Evolutionary conservation across 2,113 vertebrate species (phyloP).

Genomic region (Coryphaenoides rupestris): DNA sequence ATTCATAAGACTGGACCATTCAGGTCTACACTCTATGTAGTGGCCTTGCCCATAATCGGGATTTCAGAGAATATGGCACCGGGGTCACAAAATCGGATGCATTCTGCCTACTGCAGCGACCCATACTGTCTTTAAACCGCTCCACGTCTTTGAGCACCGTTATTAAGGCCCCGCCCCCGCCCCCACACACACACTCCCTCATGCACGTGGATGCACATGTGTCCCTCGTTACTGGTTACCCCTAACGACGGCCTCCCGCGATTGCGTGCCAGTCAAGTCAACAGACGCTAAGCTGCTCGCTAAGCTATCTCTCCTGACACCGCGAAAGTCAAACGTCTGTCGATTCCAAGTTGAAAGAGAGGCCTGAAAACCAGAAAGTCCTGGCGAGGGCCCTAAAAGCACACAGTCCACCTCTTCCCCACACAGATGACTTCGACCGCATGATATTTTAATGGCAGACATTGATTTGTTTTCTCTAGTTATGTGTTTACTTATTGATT

Average conservation of each 20-base stretch:
- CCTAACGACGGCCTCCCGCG: slow-evolving; percentile 22
- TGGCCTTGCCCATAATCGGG: too few relatives aligned
- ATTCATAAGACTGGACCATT: too few relatives aligned
- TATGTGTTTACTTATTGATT: too few relatives aligned
- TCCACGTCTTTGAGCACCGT: too few relatives aligned
- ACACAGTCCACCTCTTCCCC: too few relatives aligned
- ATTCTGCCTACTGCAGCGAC: neutral
- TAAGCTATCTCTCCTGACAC: slow-evolving; percentile 44
- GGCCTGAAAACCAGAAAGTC: slow-evolving; percentile 34
- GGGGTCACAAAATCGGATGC: neutral
- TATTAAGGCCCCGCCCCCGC: too few relatives aligned
- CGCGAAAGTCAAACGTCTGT: slow-evolving; percentile 49
- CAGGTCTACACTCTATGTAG: too few relatives aligned
- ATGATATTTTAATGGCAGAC: slow-evolving; percentile 10
- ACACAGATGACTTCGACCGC: neutral
- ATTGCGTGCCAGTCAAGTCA: slow-evolving; percentile 55
- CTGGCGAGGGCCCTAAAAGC: slow-evolving; percentile 35
- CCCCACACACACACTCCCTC: too few relatives aligned
- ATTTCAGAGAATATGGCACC: neutral
- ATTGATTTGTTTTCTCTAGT: neutral
- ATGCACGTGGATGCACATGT: slow-evolving; percentile 3
- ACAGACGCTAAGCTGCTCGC: slow-evolving; percentile 57
- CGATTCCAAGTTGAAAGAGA: slow-evolving; percentile 54
- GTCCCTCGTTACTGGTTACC: slow-evolving; percentile 26
- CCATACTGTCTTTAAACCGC: too few relatives aligned